Conservation (phyloP, 2,888 invertebrate genomes). For the Cheilosia vernalis region DNA sequence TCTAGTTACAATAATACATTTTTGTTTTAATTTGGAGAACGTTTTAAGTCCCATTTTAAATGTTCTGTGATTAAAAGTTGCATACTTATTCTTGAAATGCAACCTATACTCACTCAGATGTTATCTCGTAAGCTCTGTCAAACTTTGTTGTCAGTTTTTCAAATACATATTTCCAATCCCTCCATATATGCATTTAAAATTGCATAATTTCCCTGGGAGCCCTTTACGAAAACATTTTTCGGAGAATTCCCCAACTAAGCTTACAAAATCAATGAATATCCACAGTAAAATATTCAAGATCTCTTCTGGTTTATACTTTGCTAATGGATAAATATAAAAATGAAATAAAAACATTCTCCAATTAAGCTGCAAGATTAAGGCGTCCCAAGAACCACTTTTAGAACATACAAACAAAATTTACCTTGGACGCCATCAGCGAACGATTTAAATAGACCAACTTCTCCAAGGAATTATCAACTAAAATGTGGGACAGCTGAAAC, state of each 20-base stretch:
- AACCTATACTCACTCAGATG: no score
- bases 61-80: no score
- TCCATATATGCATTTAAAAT: no score
- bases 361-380: constrained; percentile 4
- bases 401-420: background rate
- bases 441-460: constrained; percentile 38
- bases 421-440: constrained; percentile 18
- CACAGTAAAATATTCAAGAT: background rate
- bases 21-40: no score
- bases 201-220: no score
- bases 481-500: constrained; percentile 35
- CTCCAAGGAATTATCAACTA: constrained; percentile 20
- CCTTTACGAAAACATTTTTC: no score
- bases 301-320: background rate
- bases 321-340: constrained; percentile 25
- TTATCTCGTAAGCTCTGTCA: no score
- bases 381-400: constrained; percentile 4
- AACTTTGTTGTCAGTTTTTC: no score
- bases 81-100: no score
- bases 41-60: no score
- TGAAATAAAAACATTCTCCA: constrained; percentile 27
- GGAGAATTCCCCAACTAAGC: background rate
- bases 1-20: no score
- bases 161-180: no score
- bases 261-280: background rate